A percentile compares a stretch with the other conserved stretches of the same genome.
Conservation (phyloP, 1,140 invertebrate genomes). For the Trichonephila clavipes region DNA sequence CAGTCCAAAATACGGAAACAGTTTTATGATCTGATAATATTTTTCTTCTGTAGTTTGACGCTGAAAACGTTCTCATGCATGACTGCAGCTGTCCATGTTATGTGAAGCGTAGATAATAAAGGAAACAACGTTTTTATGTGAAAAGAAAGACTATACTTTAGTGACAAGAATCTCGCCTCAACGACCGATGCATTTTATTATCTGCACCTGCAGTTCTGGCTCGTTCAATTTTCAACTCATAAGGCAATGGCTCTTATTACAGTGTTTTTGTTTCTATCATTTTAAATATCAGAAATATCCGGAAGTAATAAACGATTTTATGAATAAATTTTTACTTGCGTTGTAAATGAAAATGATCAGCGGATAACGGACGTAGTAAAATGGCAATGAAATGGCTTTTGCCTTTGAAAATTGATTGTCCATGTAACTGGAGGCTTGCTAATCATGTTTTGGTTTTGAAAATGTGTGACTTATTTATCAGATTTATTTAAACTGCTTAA, state of each 20-base stretch:
- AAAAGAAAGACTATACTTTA: not conserved
- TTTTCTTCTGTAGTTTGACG: not conserved
- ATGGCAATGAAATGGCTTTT: too few relatives aligned
- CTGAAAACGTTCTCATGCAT: slow-evolving; percentile 20
- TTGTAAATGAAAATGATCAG: not conserved
- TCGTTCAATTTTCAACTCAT: not conserved
- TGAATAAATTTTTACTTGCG: not conserved
- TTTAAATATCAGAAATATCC: not conserved
- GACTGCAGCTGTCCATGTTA: slow-evolving; percentile 28
- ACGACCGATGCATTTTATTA: slow-evolving; percentile 17
- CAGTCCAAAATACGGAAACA: not conserved
- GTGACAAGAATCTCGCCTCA: not conserved
- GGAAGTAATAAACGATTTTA: not conserved
- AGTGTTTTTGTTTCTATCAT: not conserved
- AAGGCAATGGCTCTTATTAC: not conserved
- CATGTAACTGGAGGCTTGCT: too few relatives aligned
- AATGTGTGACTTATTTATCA: too few relatives aligned
- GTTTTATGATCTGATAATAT: slow-evolving; percentile 9
- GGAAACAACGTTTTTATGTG: slow-evolving; percentile 8
- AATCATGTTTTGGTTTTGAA: too few relatives aligned
- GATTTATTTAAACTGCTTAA: too few relatives aligned
- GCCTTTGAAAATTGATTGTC: too few relatives aligned
- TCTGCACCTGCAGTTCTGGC: not conserved
- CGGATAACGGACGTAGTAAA: not conserved
- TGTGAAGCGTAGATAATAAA: slow-evolving; percentile 26